A percentile compares a stretch with the other conserved stretches of the same genome.
Conservation (phyloP, 2,888 invertebrate species). For the Lordiphosa fenestrarum region DNA sequence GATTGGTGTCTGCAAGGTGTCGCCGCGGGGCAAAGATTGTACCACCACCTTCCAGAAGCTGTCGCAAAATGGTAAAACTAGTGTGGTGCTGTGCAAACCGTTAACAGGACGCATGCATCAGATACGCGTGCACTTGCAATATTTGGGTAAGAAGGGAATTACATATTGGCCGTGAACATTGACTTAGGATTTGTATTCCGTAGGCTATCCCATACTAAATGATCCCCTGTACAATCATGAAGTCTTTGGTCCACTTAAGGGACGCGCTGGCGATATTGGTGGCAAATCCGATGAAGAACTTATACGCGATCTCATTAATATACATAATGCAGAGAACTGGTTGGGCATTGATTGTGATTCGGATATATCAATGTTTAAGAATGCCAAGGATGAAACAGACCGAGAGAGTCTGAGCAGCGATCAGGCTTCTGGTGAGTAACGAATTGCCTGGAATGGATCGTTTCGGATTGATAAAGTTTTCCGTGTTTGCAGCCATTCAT, state of each 20-base stretch:
- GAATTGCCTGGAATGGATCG: no score
- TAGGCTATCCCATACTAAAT: slow-evolving; percentile 90
- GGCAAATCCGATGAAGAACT: slow-evolving; percentile 94
- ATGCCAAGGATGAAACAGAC: slow-evolving; percentile 84
- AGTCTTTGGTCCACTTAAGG: slow-evolving; percentile 95
- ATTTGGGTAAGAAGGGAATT: slow-evolving; percentile 85
- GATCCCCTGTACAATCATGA: slow-evolving; percentile 97
- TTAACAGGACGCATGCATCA: slow-evolving; percentile 99
- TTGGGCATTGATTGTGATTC: slow-evolving; percentile 94
- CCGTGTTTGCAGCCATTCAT: slow-evolving; percentile 41
- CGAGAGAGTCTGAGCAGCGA: slow-evolving; percentile 64
- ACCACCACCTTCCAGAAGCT: slow-evolving; percentile 94
- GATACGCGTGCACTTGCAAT: slow-evolving; percentile 97
- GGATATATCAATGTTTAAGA: slow-evolving; percentile 90
- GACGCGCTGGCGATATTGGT: slow-evolving; percentile 92
- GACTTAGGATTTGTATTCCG: no score
- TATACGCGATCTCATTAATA: slow-evolving; percentile 92
- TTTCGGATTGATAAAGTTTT: no score
- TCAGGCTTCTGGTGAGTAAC: slow-evolving; percentile 48
- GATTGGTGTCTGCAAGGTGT: slow-evolving; percentile 97
- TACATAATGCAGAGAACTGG: slow-evolving; percentile 97
- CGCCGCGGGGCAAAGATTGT: slow-evolving; percentile 95
- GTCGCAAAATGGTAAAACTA: slow-evolving; percentile 93
- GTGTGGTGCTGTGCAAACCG: slow-evolving; percentile 96
- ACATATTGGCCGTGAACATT: background rate